Base-by-base conservation (phyloP, 2,888 invertebrate species). In the Pristionchus mayeri region DNA sequence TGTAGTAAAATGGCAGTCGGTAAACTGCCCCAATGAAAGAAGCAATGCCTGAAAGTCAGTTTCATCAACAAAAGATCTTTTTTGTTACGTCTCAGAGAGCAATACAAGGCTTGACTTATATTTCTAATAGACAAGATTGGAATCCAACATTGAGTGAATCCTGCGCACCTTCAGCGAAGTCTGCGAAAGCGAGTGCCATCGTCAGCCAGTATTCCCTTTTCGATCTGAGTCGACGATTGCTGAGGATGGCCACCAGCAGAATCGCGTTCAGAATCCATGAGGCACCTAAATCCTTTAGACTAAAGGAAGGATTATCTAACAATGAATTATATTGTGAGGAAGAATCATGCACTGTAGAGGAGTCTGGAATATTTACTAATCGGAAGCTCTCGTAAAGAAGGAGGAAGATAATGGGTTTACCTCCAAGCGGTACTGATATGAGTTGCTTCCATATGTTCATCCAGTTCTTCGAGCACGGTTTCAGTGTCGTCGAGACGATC, bases 361-460 rank as follows among this genome's bases (percentile, higher is more conserved):
- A n/a, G 80, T 80, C 80, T 80, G 52, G 40, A 34, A 63, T 21
- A 6, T 44, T 44, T 6, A 44, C 13, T 9, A 44, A 44, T 44
- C 44, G 6, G 44, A n/a, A n/a, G n/a, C n/a, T n/a, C n/a, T n/a
- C n/a, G n/a, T n/a, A n/a, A n/a, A n/a, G n/a, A n/a, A n/a, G n/a
- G n/a, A n/a, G n/a, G n/a, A n/a, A n/a, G n/a, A n/a, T n/a, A n/a
- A n/a, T n/a, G n/a, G 34, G 34, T 27, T 24, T 44, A 57, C 80
- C 80, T 37, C 80, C 80, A 1, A 80, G 57, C 21, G 80, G 80
- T 30, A 57, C 80, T 3, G 80, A 80, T 24, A 80, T 37, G 37
- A 80, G 80, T 21, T 80, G 80, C 48, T 80, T 80, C 80, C 80
- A 80, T 13, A 80, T 80, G 40, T 80, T 80, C 80, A 80, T 80